These are phyloP conservation scores for Thecophora atra DNA, from an alignment of 2,888 invertebrate species.

Conservation along the genomic window DNA sequence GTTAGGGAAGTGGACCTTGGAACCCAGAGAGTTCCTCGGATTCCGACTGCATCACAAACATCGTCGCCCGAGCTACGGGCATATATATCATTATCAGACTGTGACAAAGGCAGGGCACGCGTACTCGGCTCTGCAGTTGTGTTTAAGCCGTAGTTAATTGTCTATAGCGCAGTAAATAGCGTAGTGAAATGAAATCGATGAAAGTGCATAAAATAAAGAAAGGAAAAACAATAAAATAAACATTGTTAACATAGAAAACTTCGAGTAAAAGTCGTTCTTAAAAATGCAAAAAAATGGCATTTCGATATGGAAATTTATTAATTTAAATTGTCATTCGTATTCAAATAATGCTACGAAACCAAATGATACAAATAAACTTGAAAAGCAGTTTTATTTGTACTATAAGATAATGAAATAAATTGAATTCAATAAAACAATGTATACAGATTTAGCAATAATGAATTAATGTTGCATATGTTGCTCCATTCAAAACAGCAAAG, in stretches of 20 bases:
- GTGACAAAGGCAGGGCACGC: constrained; percentile 55
- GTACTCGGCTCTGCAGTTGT: constrained; percentile 38
- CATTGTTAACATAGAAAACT: constrained; percentile 29
- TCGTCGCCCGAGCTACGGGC: constrained; percentile 38
- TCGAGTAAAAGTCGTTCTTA: neutral
- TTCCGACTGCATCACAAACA: constrained; percentile 45
- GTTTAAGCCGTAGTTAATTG: constrained; percentile 46
- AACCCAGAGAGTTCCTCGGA: constrained; percentile 43
- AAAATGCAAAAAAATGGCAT: too few relatives aligned
- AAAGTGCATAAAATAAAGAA: constrained; percentile 37
- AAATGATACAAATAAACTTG: neutral
- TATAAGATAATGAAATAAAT: neutral
- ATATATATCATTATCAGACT: constrained; percentile 57
- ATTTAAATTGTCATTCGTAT: neutral
- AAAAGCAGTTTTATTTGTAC: constrained; percentile 6
- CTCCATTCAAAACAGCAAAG: neutral
- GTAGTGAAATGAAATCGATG: constrained; percentile 37
- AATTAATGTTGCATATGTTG: neutral
- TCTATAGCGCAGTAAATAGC: constrained; percentile 46
- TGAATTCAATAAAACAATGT: constrained; percentile 2
- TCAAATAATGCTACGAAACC: neutral
- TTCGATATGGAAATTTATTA: neutral
- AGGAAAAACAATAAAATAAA: constrained; percentile 28
- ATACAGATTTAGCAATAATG: constrained; percentile 10
- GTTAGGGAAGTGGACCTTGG: constrained; percentile 56